These are phyloP conservation scores for Archips crataeganus DNA, from an alignment of 2,888 invertebrate species.

Conservation along the genomic window DNA sequence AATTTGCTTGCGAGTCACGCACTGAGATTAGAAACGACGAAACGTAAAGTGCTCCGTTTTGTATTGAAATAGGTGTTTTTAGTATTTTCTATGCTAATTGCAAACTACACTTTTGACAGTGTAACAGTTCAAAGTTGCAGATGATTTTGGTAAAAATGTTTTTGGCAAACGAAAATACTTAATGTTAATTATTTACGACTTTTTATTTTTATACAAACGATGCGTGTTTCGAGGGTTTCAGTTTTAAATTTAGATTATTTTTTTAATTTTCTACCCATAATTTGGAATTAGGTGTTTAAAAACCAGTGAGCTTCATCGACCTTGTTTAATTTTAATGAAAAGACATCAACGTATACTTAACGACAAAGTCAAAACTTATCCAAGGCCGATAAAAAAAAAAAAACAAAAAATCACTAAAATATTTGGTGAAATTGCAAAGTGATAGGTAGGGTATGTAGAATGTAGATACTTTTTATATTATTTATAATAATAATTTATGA, in stretches of 20 bases:
- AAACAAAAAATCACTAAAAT: too few species aligned
- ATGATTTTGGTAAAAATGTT: not conserved
- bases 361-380: not conserved
- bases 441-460: too few species aligned
- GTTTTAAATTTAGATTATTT: too few species aligned
- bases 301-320: not conserved
- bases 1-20: slow-evolving; percentile 24
- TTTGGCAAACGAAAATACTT: not conserved
- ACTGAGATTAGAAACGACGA: slow-evolving; percentile 18
- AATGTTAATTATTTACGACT: not conserved
- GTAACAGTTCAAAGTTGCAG: not conserved
- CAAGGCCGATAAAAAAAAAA: not conserved
- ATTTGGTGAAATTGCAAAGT: too few species aligned
- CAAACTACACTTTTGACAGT: not conserved
- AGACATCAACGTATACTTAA: not conserved
- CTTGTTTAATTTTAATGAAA: not conserved
- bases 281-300: too few species aligned
- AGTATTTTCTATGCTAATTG: slow-evolving; percentile 8
- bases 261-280: too few species aligned
- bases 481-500: too few species aligned
- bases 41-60: slow-evolving; percentile 6
- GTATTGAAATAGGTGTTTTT: slow-evolving; percentile 4
- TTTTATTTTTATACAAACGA: too few species aligned
- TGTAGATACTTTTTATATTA: too few species aligned
- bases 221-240: too few species aligned